Conservation (phyloP, 1,140 invertebrate species). For the Hycleus cichorii region DNA sequence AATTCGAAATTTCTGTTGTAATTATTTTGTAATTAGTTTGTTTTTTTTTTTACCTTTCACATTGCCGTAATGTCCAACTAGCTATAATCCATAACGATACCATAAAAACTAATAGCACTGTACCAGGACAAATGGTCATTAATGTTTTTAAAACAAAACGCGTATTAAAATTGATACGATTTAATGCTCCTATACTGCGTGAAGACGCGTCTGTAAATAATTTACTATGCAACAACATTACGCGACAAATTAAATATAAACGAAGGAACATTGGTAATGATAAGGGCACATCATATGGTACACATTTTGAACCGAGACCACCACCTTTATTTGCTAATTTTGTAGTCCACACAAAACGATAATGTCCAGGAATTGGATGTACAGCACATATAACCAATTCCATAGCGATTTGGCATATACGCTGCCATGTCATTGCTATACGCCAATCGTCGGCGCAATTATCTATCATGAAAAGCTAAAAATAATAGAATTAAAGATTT, state of each 20-base stretch:
- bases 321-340: constrained; percentile 88
- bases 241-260: constrained; percentile 97
- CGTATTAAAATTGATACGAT: constrained; percentile 99
- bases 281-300: constrained; percentile 91
- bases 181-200: constrained; percentile 90
- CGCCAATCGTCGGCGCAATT: constrained; percentile 99
- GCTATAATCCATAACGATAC: constrained; percentile 99
- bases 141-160: constrained; percentile 98
- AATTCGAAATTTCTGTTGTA: no score
- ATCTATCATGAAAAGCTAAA: constrained; percentile 98
- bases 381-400: constrained; percentile 94
- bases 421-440: constrained; percentile 97
- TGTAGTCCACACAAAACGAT: constrained; percentile 93
- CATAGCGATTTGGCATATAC: constrained; percentile 85
- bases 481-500: constrained; percentile 3
- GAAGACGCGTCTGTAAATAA: constrained; percentile 98
- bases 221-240: constrained; percentile 98
- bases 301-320: constrained; percentile 71
- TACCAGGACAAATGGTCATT: constrained; percentile 99
- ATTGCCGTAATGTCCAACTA: constrained; percentile 96
- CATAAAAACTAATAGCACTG: constrained; percentile 96
- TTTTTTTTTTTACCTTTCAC: constrained; percentile 78
- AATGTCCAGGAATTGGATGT: constrained; percentile 94
- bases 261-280: constrained; percentile 99
- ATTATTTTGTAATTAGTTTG: not conserved